Conservation (phyloP, 2,797 vertebrate species). For the Selene dorsalis region DNA sequence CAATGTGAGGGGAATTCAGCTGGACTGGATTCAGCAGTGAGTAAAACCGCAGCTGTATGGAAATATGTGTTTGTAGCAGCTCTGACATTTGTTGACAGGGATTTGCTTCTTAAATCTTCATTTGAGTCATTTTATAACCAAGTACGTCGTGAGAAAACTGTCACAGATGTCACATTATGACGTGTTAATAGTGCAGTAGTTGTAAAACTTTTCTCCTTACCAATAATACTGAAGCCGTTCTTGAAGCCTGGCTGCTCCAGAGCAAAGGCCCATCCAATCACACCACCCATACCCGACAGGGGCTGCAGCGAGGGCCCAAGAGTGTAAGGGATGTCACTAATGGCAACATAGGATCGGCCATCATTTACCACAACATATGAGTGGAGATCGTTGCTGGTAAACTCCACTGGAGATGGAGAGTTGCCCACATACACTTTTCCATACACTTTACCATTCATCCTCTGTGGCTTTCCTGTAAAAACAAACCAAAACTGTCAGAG, state of each 20-base stretch:
- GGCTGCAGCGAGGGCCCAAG: conserved; percentile 91
- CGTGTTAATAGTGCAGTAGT: background rate
- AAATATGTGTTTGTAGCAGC: conserved; percentile 18
- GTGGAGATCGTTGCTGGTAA: conserved; percentile 93
- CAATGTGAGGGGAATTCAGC: conserved; percentile 67
- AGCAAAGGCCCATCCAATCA: conserved; percentile 97
- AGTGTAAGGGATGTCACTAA: conserved; percentile 89
- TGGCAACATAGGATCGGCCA: conserved; percentile 94
- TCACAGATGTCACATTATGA: conserved; percentile 11
- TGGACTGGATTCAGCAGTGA: conserved; percentile 39
- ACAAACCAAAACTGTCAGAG: conserved; percentile 1
- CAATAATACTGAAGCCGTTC: conserved; percentile 95
- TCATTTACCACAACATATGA: conserved; percentile 97
- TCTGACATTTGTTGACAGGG: conserved; percentile 6
- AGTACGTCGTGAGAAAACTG: background rate
- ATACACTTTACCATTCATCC: conserved; percentile 94
- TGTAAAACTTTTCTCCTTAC: conserved; percentile 76
- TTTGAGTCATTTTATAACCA: conserved; percentile 1
- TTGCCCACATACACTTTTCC: conserved; percentile 90
- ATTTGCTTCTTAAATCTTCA: conserved; percentile 5
- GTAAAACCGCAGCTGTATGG: conserved; percentile 60
- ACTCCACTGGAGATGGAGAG: conserved; percentile 81
- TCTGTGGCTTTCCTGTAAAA: conserved; percentile 91
- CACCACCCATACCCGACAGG: conserved; percentile 89
- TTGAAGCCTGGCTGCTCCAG: conserved; percentile 92